Evolutionary conservation across 2,797 vertebrate genomes (phyloP), one percentile per base, ranked within the genome.

Genomic region (Xyrichtys novacula): DNA sequence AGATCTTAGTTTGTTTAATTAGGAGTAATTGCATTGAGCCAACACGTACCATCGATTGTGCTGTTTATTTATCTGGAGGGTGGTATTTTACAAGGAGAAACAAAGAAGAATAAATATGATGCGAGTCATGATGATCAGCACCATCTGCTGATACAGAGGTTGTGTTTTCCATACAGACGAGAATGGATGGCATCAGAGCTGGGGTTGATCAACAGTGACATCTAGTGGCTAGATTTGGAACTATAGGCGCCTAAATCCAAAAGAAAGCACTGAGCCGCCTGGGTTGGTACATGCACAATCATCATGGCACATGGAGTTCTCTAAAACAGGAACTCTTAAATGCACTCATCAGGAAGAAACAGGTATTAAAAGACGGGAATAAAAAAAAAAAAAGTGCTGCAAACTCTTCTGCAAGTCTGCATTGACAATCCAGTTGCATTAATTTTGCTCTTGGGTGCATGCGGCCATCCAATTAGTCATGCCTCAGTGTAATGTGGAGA

Each of bases 401-500:
- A 16, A 62, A 61, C 54, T 12, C 32, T 11, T 31, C 31, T 57
- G 57, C 36, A 74, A 66, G 60, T 67, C 66, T 72, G 70, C 71
- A 52, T 11, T 26, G 65, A 76, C 69, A 65, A 79, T 80, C 61
- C 66, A 60, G 47, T 19, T 47, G 75, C 72, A 84, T 87, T 81
- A 43, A 81, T 82, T 85, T 73, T 52, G 64, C 76, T 66, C 73
- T 36, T 54, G 77, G 71, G 74, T 49, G 22, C 12, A 38, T 15
- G 72, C 53, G 59, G 65, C 71, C 81, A 66, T 80, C 83, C 83
- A 93, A 87, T 94, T 93, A 92, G 91, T 92, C 88, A 91, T 83
- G 91, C 92, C 83, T 81, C 71, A 60, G 82, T 85, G 87, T 88
- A 89, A 92, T 88, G 81, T 78, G 84, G 85, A 86, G 83, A 93